These are phyloP conservation scores for Tanypteryx hageni DNA, from an alignment of 2,888 invertebrate genomes.

Conservation along the genomic window DNA sequence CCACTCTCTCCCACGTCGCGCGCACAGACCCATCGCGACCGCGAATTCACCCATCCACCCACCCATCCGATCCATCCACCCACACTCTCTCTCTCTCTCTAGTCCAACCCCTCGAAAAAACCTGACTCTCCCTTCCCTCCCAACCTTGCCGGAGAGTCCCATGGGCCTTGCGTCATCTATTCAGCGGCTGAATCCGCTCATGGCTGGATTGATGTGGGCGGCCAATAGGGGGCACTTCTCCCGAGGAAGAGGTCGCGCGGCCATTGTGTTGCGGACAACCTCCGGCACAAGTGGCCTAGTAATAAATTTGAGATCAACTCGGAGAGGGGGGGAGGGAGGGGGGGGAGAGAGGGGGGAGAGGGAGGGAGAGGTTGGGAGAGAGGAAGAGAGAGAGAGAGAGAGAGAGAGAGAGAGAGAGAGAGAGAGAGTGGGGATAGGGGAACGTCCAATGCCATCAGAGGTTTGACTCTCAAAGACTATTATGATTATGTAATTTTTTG, in stretches of 20 bases:
- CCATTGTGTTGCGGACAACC: slow-evolving; percentile 26
- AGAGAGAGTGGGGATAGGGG: neutral
- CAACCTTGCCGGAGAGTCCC: neutral
- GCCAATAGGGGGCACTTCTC: neutral
- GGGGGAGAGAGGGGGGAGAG: neutral
- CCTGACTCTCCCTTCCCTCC: neutral
- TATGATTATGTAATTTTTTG: neutral
- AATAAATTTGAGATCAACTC: slow-evolving; percentile 52
- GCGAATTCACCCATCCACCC: slow-evolving; percentile 20
- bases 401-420: neutral
- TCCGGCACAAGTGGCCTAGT: slow-evolving; percentile 23
- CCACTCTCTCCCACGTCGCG: neutral
- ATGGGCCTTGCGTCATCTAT: slow-evolving; percentile 33
- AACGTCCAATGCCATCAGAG: neutral
- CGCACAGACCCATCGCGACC: slow-evolving; percentile 20
- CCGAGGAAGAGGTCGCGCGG: neutral
- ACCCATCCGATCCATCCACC: neutral
- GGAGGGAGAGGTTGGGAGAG: neutral
- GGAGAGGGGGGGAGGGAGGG: neutral
- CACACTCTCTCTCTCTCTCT: neutral
- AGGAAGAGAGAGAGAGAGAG: neutral
- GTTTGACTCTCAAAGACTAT: too few relatives aligned
- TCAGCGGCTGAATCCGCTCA: slow-evolving; percentile 33
- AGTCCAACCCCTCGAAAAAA: neutral
- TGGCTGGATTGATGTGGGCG: slow-evolving; percentile 30